These are phyloP conservation scores for Nephrotoma appendiculata DNA, from an alignment of 2,888 invertebrate genomes.

Conservation along the genomic window DNA sequence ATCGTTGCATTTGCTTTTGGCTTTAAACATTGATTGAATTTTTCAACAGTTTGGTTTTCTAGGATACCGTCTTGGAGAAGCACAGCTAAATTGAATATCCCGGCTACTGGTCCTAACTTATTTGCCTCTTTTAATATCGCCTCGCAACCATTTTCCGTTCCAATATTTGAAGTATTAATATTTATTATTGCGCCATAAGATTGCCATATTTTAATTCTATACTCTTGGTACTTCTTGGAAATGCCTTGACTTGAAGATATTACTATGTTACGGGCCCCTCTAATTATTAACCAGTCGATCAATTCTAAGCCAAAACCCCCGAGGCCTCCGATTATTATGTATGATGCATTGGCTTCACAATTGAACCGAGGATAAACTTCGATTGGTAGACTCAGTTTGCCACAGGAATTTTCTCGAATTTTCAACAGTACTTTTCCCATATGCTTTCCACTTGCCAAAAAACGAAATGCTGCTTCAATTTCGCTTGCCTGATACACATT, in stretches of 20 bases:
- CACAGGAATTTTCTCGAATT: constrained; percentile 21
- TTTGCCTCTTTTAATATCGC: constrained; percentile 48
- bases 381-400: constrained; percentile 21
- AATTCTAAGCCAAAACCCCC: constrained; percentile 89
- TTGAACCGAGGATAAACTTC: constrained; percentile 22
- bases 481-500: constrained; percentile 49
- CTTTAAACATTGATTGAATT: constrained; percentile 49
- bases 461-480: constrained; percentile 56
- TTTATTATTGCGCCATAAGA: constrained; percentile 43
- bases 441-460: constrained; percentile 56
- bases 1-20: constrained; percentile 75
- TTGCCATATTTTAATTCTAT: constrained; percentile 52
- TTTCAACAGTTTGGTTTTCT: constrained; percentile 57
- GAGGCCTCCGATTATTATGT: constrained; percentile 63
- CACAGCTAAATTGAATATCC: constrained; percentile 83
- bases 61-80: constrained; percentile 60
- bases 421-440: constrained; percentile 53
- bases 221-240: constrained; percentile 65
- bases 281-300: constrained; percentile 68
- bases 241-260: constrained; percentile 70
- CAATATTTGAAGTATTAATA: constrained; percentile 57
- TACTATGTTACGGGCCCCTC: constrained; percentile 66
- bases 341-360: constrained; percentile 24
- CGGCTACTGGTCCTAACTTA: constrained; percentile 55
- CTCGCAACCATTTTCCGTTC: constrained; percentile 47